phyloP scores from a whole-genome alignment of 2,797 vertebrate genomes.

The Otolemur crassicaudatus region DNA sequence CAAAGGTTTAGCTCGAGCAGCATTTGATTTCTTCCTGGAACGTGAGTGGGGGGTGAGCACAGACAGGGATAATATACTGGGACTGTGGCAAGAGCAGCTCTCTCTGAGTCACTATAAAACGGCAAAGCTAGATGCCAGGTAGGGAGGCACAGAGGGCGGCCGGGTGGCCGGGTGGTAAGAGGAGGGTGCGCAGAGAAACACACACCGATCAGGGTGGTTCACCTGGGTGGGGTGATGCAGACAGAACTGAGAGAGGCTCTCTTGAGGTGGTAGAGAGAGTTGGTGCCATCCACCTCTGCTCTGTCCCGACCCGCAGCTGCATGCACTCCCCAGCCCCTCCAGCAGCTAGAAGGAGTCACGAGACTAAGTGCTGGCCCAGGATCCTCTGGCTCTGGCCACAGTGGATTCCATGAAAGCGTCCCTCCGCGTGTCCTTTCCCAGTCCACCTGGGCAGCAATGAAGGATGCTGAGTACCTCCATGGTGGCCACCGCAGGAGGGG shows the following conservation, averaged over 20 bases:
- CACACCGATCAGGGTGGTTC: not conserved
- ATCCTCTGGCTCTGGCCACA: not conserved
- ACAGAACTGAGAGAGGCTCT: not conserved
- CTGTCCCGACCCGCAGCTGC: not conserved
- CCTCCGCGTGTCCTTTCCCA: not conserved
- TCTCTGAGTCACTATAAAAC: not conserved
- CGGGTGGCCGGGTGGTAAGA: not conserved
- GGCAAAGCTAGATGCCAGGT: not conserved
- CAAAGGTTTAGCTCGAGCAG: slow-evolving; percentile 1
- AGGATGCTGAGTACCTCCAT: not conserved
- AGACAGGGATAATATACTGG: not conserved
- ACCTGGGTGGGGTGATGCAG: not conserved
- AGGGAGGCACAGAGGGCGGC: not conserved
- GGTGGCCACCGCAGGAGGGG: not conserved
- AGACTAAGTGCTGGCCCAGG: not conserved
- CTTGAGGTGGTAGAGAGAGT: not conserved
- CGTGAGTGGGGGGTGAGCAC: not conserved
- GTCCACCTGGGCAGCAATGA: not conserved
- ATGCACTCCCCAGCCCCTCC: not conserved
- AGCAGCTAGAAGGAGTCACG: not conserved
- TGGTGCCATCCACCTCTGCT: not conserved
- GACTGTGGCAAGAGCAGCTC: not conserved
- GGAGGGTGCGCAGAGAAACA: not conserved
- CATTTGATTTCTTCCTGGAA: not conserved
- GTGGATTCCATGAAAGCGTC: not conserved